A percentile compares a stretch with the other conserved stretches of the same genome.
phyloP scores from a whole-genome alignment of 1,140 invertebrate species.

The Dinoponera quadriceps region DNA sequence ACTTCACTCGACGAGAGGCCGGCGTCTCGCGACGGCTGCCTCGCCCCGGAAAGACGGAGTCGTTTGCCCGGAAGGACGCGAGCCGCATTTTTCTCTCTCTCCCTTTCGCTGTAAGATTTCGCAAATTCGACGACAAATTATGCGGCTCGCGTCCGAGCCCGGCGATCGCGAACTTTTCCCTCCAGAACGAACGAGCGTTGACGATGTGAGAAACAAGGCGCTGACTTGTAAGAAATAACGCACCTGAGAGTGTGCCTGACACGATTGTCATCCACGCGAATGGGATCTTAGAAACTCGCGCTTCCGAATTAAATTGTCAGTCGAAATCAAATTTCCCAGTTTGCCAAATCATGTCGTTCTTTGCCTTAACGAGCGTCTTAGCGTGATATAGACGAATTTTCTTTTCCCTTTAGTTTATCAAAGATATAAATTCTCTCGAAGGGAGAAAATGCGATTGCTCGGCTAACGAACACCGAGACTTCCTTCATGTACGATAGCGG shows the following conservation, averaged over 20 bases:
- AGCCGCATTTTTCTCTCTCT: neutral
- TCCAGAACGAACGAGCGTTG: conserved; percentile 17
- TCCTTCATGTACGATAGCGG: neutral
- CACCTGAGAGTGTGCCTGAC: conserved; percentile 3
- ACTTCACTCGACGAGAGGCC: conserved; percentile 60
- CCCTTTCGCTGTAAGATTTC: conserved; percentile 8
- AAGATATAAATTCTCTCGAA: neutral
- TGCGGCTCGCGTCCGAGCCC: conserved; percentile 10
- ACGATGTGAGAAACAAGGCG: conserved; percentile 8
- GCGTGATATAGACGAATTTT: conserved; percentile 12
- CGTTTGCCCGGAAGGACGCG: neutral
- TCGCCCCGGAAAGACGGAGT: neutral
- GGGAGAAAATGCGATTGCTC: neutral
- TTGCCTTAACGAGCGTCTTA: neutral
- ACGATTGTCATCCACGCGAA: conserved; percentile 1
- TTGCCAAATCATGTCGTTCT: neutral
- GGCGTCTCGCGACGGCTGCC: conserved; percentile 35
- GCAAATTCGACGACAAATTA: conserved; percentile 38
- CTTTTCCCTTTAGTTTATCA: too few relatives aligned
- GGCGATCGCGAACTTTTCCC: conserved; percentile 48
- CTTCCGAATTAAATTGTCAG: neutral
- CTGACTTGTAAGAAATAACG: conserved; percentile 16
- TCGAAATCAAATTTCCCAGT: conserved; percentile 1
- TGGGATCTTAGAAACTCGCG: neutral
- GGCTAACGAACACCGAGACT: neutral